Evolutionary conservation across 2,797 vertebrate genomes (phyloP), one percentile per base, ranked within the genome.

Genomic region (Clarias fuscus): DNA sequence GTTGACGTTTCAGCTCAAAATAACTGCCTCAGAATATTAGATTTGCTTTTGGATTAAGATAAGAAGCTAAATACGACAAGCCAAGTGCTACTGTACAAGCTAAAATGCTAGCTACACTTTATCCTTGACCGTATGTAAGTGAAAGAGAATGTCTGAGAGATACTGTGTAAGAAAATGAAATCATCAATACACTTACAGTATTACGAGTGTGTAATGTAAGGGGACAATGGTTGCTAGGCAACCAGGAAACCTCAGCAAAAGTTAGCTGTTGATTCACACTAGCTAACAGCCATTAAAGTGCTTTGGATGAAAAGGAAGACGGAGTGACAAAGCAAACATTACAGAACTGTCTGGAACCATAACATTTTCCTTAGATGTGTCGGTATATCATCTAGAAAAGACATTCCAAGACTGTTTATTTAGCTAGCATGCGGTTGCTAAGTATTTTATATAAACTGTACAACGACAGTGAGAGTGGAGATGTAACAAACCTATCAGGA

Each of bases 251-350:
- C 24, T 14, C 3, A 75, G 43, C 43, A n/a, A 75, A 53, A 7
- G 24, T 43, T 75, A 27, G 83, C 65, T 87, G 59, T 2, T 84
- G 83, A 82, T 5, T 33, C 81, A 15, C 48, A n/a, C 71, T 75
- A 68, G 85, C 75, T 59, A 58, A 33, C 48, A n/a, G 13, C 72
- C 1, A 5, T 14, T 73, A 48, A n/a, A 27, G 24, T 27, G 2
- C 8, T 75, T 75, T 18, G 3, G n/a, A 48, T 48, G 43, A 7
- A 15, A 53, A 53, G 4, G 43, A 48, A 48, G 40, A 6, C 11
- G 15, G 10, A 75, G 7, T 43, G 68, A 20, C 30, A 70, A 10
- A 43, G 20, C 1, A 27, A 18, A n/a, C 15, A 24, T 17, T 75
- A 75, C 43, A n/a, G 72, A 75, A 75, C 24, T n/a, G 27, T 24